Conservation (phyloP, 2,113 vertebrate species). For the Canis aureus region DNA sequence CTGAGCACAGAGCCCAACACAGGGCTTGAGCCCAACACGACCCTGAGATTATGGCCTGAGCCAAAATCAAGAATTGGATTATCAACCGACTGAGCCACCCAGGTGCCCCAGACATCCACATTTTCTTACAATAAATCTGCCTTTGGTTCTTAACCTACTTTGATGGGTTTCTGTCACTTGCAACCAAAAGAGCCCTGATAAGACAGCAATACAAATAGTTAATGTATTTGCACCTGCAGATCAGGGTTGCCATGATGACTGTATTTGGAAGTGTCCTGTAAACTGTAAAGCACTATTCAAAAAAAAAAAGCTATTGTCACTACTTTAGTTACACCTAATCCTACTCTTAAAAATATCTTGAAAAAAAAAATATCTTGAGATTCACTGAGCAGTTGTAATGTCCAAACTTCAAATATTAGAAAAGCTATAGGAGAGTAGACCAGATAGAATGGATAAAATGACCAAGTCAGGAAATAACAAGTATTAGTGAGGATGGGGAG, state of each 20-base stretch:
- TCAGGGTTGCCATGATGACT: not conserved
- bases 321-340: not conserved
- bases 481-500: too few species aligned
- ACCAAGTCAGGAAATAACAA: too few species aligned
- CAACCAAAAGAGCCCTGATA: not conserved
- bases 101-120: accelerated
- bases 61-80: too few species aligned
- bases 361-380: not conserved
- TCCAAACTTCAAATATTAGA: not conserved
- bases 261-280: not conserved
- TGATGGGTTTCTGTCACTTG: not conserved
- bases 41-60: too few species aligned
- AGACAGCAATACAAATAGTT: not conserved
- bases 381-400: not conserved
- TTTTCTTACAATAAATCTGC: not conserved
- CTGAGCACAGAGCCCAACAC: too few species aligned
- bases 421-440: not conserved
- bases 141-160: not conserved
- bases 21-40: too few species aligned
- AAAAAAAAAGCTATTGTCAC: not conserved
- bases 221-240: not conserved
- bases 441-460: not conserved
- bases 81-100: too few species aligned
- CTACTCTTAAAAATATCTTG: not conserved
- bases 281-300: not conserved